These are phyloP conservation scores for Tauraco hartlaubi DNA, from an alignment of 2,797 vertebrate genomes.

Conservation along the genomic window DNA sequence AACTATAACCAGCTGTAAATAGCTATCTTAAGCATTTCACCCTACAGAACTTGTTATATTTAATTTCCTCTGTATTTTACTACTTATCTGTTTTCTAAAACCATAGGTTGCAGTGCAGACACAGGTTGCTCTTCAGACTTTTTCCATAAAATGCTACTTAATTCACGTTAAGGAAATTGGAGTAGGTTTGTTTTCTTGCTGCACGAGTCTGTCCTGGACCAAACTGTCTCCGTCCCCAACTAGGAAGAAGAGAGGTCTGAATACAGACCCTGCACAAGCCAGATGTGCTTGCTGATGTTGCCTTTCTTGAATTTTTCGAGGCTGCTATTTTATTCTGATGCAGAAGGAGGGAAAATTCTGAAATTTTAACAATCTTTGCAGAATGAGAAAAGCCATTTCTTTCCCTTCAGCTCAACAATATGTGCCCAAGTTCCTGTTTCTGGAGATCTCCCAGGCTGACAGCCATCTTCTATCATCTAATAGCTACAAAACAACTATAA, in stretches of 20 bases:
- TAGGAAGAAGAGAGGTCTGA: not conserved
- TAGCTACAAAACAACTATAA: not conserved
- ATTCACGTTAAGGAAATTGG: not conserved
- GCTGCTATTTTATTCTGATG: not conserved
- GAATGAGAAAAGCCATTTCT: not conserved
- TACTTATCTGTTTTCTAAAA: not conserved
- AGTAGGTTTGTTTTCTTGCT: not conserved
- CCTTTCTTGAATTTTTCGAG: not conserved
- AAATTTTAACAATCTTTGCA: not conserved
- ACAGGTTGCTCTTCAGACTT: not conserved
- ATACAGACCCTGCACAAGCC: not conserved
- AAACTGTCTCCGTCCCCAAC: not conserved
- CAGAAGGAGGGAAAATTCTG: not conserved
- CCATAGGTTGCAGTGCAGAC: not conserved
- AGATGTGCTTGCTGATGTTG: not conserved
- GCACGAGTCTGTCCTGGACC: not conserved
- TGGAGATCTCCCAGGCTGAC: not conserved
- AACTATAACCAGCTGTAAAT: not conserved
- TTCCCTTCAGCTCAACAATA: not conserved
- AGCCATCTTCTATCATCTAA: not conserved
- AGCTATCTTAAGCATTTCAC: not conserved
- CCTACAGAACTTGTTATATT: not conserved
- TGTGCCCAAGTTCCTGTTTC: not conserved
- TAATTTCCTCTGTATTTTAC: not conserved
- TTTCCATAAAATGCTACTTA: not conserved